Conservation (phyloP, 2,797 vertebrate genomes). For the Coendou prehensilis region DNA sequence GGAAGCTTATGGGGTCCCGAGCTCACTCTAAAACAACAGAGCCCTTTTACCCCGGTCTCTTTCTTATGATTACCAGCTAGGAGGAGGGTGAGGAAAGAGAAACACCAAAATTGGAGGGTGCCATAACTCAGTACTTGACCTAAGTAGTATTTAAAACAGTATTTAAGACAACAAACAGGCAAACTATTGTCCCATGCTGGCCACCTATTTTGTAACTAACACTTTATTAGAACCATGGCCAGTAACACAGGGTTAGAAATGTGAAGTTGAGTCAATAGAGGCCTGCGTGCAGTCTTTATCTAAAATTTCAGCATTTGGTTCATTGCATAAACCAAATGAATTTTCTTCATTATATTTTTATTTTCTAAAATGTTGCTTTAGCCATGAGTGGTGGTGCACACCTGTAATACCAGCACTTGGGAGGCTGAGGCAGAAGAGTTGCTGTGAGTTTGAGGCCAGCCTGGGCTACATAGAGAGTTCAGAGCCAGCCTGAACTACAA, state of each 20-base stretch:
- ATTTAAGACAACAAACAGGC: neutral
- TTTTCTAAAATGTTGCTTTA: neutral
- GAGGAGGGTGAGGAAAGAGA: neutral
- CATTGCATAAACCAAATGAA: no score
- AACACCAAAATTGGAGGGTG: neutral
- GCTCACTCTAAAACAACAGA: no score
- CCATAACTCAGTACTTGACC: neutral
- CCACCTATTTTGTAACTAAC: neutral
- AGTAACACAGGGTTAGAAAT: neutral
- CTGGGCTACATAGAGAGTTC: neutral
- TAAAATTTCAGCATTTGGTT: neutral
- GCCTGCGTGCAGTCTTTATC: neutral
- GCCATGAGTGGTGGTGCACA: no score
- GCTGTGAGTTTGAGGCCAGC: neutral
- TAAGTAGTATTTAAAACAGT: neutral
- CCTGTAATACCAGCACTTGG: no score
- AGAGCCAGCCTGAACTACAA: neutral
- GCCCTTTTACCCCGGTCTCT: rapidly evolving
- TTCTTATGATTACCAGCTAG: neutral
- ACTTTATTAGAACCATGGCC: neutral
- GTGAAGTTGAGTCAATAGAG: rapidly evolving
- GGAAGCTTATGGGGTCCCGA: neutral
- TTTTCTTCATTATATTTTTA: neutral
- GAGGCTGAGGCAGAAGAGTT: no score
- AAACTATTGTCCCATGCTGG: neutral